Percentiles rank a stretch among this genome's conserved stretches.
phyloP scores from a whole-genome alignment of 2,888 invertebrate species.

The Drosophila macrospina region DNA sequence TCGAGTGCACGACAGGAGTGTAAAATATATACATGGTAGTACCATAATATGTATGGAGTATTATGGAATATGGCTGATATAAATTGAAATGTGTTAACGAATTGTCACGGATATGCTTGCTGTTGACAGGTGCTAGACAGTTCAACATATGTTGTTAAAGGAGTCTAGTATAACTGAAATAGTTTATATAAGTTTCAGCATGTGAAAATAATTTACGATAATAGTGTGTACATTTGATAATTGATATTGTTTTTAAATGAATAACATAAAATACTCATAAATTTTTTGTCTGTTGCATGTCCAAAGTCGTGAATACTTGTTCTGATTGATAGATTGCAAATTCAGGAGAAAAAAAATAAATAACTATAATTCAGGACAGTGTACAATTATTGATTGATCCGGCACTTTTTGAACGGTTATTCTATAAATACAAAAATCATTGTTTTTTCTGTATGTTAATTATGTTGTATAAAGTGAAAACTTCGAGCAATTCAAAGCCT shows the following conservation, averaged over 20 bases:
- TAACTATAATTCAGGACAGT: not conserved
- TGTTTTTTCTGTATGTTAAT: not conserved
- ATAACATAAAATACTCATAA: slow-evolving; percentile 1
- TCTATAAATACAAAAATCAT: not conserved
- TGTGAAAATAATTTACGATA: not conserved
- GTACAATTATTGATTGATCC: not conserved
- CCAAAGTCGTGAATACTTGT: not conserved
- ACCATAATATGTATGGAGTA: slow-evolving; percentile 11
- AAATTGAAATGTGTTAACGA: slow-evolving; percentile 44
- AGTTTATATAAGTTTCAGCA: not conserved
- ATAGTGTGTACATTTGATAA: not conserved
- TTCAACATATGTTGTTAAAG: not conserved
- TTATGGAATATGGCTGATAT: slow-evolving; percentile 9
- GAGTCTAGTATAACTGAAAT: not conserved
- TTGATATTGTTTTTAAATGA: slow-evolving; percentile 6
- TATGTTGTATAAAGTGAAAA: not conserved
- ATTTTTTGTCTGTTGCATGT: slow-evolving; percentile 3
- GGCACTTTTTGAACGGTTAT: not conserved
- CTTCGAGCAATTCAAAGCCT: not conserved
- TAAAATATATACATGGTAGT: slow-evolving; percentile 28
- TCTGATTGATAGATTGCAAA: slow-evolving; percentile 2
- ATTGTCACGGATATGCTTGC: slow-evolving; percentile 26
- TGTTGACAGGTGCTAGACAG: not conserved
- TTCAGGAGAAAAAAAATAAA: not conserved
- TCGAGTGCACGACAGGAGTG: slow-evolving; percentile 43